Evolutionary conservation across 2,113 vertebrate genomes (phyloP).

Genomic region (Cromileptes altivelis): DNA sequence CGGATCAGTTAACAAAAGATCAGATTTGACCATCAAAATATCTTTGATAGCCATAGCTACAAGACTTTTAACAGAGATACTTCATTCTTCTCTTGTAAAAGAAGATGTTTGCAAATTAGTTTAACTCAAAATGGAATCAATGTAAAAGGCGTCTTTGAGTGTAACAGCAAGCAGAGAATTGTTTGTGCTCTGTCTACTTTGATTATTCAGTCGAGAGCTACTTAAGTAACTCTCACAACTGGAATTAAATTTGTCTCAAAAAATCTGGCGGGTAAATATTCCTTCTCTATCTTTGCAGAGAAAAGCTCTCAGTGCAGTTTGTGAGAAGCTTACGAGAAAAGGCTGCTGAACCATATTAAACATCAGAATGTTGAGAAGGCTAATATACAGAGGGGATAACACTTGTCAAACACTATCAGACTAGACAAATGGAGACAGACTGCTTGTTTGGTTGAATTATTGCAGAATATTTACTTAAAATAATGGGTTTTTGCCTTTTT

Average conservation of each 20-base stretch:
- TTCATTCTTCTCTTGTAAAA: not conserved
- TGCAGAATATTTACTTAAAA: not conserved
- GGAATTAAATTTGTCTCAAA: constrained; percentile 20
- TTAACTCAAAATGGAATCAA: not conserved
- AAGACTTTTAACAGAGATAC: not conserved
- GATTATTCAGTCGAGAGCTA: not conserved
- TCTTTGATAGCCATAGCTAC: not conserved
- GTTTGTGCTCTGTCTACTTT: not conserved
- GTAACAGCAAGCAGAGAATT: not conserved
- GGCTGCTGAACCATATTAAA: constrained; percentile 8
- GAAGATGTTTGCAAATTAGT: not conserved
- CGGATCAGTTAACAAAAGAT: not conserved
- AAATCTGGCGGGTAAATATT: constrained; percentile 37
- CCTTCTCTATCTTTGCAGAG: constrained; percentile 3
- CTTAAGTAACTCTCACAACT: constrained; percentile 32
- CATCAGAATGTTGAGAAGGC: not conserved
- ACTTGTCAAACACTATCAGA: not conserved
- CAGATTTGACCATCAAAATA: not conserved
- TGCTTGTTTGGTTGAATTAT: not conserved
- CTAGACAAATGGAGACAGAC: not conserved
- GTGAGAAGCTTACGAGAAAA: constrained; percentile 18
- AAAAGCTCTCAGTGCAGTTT: constrained; percentile 16
- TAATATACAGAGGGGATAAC: not conserved
- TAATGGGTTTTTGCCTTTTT: not conserved
- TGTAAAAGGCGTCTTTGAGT: not conserved